These are phyloP conservation scores for Cordilura impudica DNA, from an alignment of 2,888 invertebrate species.

Conservation along the genomic window DNA sequence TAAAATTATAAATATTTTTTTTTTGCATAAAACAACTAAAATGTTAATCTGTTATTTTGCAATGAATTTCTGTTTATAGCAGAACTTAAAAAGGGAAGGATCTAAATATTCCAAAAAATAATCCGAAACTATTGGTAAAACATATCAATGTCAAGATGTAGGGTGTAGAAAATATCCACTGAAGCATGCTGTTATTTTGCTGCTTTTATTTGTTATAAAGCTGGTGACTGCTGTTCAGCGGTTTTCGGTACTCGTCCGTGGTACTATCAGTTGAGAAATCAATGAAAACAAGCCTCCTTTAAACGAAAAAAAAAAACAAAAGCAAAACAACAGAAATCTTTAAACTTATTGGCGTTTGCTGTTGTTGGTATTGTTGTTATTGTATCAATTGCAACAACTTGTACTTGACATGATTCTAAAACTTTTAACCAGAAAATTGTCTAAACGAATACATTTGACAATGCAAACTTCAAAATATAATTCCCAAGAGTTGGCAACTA, in stretches of 20 bases:
- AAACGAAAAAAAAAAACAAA: background rate
- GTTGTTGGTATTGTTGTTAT: slow-evolving; percentile 14
- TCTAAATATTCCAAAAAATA: no score
- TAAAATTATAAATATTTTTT: no score
- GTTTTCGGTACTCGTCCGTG: slow-evolving; percentile 25
- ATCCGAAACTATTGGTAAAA: no score
- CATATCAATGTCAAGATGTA: no score
- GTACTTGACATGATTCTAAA: slow-evolving; percentile 62
- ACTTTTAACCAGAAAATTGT: slow-evolving; percentile 51
- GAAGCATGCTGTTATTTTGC: slow-evolving; percentile 50
- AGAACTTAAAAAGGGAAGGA: no score
- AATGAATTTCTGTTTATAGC: no score
- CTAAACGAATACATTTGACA: slow-evolving; percentile 58
- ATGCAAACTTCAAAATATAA: slow-evolving; percentile 59
- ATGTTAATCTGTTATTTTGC: no score
- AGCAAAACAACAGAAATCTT: background rate
- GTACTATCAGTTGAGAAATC: slow-evolving; percentile 62
- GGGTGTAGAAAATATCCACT: background rate
- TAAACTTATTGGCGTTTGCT: slow-evolving; percentile 29
- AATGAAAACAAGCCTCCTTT: slow-evolving; percentile 53
- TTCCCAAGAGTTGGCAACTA: slow-evolving; percentile 55
- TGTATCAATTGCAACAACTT: slow-evolving; percentile 41
- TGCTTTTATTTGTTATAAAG: slow-evolving; percentile 21
- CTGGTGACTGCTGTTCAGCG: slow-evolving; percentile 15
- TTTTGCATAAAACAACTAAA: no score